A percentile compares a stretch with the other conserved stretches of the same genome.
Evolutionary conservation across 2,113 vertebrate species (phyloP).

Genomic region (Alethe castanea): DNA sequence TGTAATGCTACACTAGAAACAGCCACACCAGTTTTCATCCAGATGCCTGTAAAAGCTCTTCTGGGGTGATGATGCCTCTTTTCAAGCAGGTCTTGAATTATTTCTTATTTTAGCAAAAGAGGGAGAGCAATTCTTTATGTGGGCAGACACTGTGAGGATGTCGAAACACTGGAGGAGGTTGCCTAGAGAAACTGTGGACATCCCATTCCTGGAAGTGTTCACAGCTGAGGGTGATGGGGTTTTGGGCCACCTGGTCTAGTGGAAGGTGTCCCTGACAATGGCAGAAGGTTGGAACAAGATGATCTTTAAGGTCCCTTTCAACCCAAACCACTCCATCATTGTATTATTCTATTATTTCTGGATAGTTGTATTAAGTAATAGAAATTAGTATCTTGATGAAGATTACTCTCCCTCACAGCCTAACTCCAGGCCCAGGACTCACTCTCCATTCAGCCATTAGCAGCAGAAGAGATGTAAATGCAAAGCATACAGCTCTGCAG

Average conservation of each 20-base stretch:
- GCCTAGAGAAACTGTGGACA: not conserved
- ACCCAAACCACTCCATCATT: not conserved
- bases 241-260: not conserved
- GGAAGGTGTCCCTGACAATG: not conserved
- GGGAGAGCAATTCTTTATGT: not conserved
- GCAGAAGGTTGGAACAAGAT: not conserved
- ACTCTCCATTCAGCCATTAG: not conserved
- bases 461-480: not conserved
- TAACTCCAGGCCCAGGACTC: not conserved
- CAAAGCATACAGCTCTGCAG: not conserved
- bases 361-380: not conserved
- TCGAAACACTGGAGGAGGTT: not conserved
- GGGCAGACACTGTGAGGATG: not conserved
- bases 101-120: not conserved
- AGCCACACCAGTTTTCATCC: fast-evolving
- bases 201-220: not conserved
- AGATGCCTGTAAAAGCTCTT: not conserved
- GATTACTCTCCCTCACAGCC: not conserved
- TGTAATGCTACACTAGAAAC: not conserved
- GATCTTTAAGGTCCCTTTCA: not conserved
- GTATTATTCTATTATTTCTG: not conserved
- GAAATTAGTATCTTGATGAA: not conserved
- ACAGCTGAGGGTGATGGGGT: too few species aligned
- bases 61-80: not conserved
- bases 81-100: not conserved